Evolutionary conservation across 2,888 invertebrate species (phyloP).

Genomic region (Nesidiocoris tenuis): DNA sequence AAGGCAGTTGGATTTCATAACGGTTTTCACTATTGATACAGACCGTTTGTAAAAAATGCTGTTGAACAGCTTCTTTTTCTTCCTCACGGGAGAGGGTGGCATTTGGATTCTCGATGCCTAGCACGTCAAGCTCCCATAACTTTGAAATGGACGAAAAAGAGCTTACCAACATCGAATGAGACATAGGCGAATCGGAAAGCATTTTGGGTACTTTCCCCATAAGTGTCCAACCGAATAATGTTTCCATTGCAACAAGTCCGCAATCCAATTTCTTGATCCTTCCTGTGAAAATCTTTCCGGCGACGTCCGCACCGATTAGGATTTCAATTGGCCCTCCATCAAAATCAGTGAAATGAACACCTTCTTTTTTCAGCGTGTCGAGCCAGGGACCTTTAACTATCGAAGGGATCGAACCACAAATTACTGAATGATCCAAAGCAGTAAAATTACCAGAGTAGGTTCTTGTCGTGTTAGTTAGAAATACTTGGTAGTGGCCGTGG

Average conservation of each 20-base stretch:
- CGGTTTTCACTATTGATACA: slow-evolving; percentile 5
- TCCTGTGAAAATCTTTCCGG: slow-evolving; percentile 2
- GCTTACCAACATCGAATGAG: slow-evolving; percentile 7
- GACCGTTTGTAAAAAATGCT: slow-evolving; percentile 2
- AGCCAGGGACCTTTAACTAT: slow-evolving; percentile 9
- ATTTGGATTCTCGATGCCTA: slow-evolving; percentile 10
- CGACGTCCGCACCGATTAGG: slow-evolving; percentile 13
- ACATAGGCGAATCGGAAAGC: background rate
- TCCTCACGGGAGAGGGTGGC: background rate
- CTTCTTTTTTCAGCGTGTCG: background rate
- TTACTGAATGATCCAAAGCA: slow-evolving; percentile 8
- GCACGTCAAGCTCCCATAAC: slow-evolving; percentile 9
- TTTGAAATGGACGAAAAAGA: slow-evolving; percentile 1
- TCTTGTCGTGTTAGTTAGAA: background rate
- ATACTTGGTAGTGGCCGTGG: background rate
- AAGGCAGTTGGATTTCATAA: background rate
- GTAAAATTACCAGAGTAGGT: background rate
- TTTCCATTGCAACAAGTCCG: slow-evolving; percentile 11
- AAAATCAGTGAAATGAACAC: slow-evolving; percentile 5
- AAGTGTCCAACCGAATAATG: slow-evolving; percentile 5
- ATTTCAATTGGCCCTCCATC: slow-evolving; percentile 12
- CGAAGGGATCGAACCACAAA: slow-evolving; percentile 12
- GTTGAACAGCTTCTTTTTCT: background rate
- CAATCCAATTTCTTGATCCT: background rate
- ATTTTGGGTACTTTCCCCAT: slow-evolving; percentile 13